phyloP scores from a whole-genome alignment of 1,140 invertebrate species.

The Camponotus pennsylvanicus region DNA sequence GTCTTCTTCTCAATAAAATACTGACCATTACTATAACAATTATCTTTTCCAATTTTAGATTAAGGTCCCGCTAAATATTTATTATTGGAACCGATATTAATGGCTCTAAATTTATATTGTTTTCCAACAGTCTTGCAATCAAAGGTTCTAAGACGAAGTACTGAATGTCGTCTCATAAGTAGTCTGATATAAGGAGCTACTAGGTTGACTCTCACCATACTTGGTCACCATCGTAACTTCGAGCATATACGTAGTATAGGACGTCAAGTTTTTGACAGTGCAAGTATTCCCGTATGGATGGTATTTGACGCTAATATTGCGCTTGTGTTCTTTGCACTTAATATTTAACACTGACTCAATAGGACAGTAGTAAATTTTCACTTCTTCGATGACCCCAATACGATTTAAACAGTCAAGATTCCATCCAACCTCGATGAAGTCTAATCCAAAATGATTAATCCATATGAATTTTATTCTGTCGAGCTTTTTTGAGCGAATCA shows the following conservation, averaged over 20 bases:
- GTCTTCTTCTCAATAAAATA: too few relatives aligned
- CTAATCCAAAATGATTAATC: slow-evolving; percentile 87
- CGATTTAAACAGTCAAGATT: slow-evolving; percentile 88
- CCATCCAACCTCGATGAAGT: slow-evolving; percentile 90
- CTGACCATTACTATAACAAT: too few relatives aligned
- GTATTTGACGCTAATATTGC: slow-evolving; percentile 85
- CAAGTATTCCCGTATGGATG: too few relatives aligned
- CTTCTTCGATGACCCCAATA: slow-evolving; percentile 89
- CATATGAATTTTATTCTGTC: slow-evolving; percentile 90
- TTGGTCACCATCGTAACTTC: slow-evolving; percentile 91
- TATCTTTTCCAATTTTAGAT: too few relatives aligned
- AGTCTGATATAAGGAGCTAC: slow-evolving; percentile 87
- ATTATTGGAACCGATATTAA: too few relatives aligned
- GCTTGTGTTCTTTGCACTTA: slow-evolving; percentile 83
- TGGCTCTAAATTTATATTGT: too few relatives aligned
- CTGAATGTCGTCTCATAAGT: slow-evolving; percentile 91
- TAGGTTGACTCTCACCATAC: slow-evolving; percentile 84
- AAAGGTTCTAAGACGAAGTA: slow-evolving; percentile 86
- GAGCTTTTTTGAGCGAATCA: slow-evolving; percentile 88
- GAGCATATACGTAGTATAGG: slow-evolving; percentile 93
- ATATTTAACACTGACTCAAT: slow-evolving; percentile 86
- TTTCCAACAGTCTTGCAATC: too few relatives aligned
- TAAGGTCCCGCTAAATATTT: too few relatives aligned
- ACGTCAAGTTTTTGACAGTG: slow-evolving; percentile 87
- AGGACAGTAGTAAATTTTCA: slow-evolving; percentile 90